These are phyloP conservation scores for Cisticola juncidis DNA, from an alignment of 2,113 vertebrate genomes.

Conservation along the genomic window DNA sequence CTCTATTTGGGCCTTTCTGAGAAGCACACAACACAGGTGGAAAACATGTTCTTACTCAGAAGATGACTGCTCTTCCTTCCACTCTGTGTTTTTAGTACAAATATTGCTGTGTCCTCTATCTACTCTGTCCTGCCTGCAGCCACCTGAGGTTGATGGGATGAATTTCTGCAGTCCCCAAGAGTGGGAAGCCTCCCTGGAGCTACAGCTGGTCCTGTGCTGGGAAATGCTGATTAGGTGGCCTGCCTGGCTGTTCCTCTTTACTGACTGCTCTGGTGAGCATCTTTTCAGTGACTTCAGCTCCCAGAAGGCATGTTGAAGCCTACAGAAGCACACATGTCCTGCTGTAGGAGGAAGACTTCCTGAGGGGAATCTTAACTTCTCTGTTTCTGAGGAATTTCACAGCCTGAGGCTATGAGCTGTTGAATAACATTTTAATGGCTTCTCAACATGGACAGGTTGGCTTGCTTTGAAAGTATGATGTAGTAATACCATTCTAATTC, in stretches of 20 bases:
- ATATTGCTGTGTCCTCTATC: background rate
- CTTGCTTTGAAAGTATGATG: background rate
- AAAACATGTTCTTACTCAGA: background rate
- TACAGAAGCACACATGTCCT: background rate
- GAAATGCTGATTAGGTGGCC: background rate
- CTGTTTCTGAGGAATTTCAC: background rate
- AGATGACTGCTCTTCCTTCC: background rate
- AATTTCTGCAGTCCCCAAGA: background rate
- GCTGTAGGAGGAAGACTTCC: background rate
- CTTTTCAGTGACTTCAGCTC: background rate
- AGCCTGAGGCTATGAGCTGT: slow-evolving; percentile 8
- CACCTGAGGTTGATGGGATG: background rate
- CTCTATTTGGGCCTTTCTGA: slow-evolving; percentile 4
- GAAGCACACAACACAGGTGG: background rate
- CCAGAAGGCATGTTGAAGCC: background rate
- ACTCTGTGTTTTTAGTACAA: background rate
- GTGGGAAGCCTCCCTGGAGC: background rate
- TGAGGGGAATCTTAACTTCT: background rate
- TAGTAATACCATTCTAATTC: background rate
- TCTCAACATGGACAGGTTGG: background rate
- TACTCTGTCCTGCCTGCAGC: background rate
- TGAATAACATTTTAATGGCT: background rate
- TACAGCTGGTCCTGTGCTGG: background rate
- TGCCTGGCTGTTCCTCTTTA: background rate
- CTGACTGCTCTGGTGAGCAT: background rate